Evolutionary conservation across 2,797 vertebrate species (phyloP), one percentile per base, ranked within the genome.

Genomic region (Gymnothorax reevesii): DNA sequence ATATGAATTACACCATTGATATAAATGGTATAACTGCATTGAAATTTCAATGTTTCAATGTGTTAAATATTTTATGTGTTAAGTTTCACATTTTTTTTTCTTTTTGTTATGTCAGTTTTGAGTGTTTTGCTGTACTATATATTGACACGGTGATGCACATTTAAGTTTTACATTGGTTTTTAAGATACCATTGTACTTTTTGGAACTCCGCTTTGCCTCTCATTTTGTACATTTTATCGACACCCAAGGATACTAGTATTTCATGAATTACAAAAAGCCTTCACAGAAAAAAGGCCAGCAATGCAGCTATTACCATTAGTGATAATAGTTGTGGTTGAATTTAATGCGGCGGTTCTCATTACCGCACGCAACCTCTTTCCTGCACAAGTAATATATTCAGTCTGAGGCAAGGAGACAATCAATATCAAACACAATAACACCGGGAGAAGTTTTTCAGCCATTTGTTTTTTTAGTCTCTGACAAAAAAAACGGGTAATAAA

Each of bases 381-480:
- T 22, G 27, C 17, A 52, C 8, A 15, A 22, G 15, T 22, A 52
- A 22, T 80, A 8, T 3, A 1, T 54, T 20, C 55, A 17, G 42
- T 22, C 9, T 55, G 49, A 80, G 17, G 77, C 49, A 9, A 54
- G 49, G 4, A 15, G 49, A 55, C 7, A 20, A 77, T 80, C 6
- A 55, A 80, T 80, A 80, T 55, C 10, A 54, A 55, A 20, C 17
- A 55, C 77, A 55, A 55, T 55, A 55, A 80, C 15, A 20, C 59
- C 86, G 80, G 5, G 80, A 87, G 88, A 86, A 13, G 77, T 87
- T 89, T 85, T 5, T 20, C 86, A 87, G 89, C 89, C 86, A 90
- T 91, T 93, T 90, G 85, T 73, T 4, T 57, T 42, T 27, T 90
- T 87, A 85, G 83, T 86, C 85, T 84, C 59, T 85, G 87, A 89